Evolutionary conservation across 1,140 invertebrate species (phyloP).

Genomic region (Lepidotrigona ventralis): DNA sequence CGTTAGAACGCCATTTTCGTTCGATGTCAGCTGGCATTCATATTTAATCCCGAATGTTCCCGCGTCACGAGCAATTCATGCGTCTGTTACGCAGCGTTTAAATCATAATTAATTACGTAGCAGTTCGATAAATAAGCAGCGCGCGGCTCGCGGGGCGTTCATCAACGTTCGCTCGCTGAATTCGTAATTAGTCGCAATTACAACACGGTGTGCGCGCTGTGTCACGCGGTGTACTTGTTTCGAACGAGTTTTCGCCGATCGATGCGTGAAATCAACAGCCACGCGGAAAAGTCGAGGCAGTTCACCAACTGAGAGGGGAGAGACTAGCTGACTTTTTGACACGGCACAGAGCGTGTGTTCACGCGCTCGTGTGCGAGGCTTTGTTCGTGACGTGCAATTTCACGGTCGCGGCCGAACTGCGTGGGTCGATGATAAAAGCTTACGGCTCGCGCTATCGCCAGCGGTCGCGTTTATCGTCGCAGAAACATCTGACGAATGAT

Average conservation of each 20-base stretch:
- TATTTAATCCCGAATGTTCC: background rate
- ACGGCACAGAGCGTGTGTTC: background rate
- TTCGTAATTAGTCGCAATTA: background rate
- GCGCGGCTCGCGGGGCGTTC: background rate
- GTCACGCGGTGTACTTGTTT: background rate
- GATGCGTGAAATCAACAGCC: background rate
- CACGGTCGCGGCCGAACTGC: slow-evolving; percentile 1
- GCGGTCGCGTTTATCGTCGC: slow-evolving; percentile 38
- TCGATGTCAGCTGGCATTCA: background rate
- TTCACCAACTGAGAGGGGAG: background rate
- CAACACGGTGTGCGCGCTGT: background rate
- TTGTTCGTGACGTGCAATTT: slow-evolving; percentile 10
- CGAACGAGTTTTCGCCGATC: background rate
- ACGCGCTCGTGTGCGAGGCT: background rate
- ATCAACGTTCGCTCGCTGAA: background rate
- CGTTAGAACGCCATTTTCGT: background rate
- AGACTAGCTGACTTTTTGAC: background rate
- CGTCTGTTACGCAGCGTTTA: slow-evolving; percentile 1
- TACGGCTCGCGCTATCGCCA: slow-evolving; percentile 30
- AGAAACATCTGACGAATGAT: slow-evolving; percentile 26
- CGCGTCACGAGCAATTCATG: background rate
- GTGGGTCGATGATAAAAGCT: slow-evolving; percentile 39
- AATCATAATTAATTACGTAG: slow-evolving; percentile 10
- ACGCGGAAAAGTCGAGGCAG: background rate
- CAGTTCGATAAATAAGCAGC: slow-evolving; percentile 14